Evolutionary conservation across 2,113 vertebrate genomes (phyloP), one percentile per base, ranked within the genome.

Genomic region (Menura novaehollandiae): DNA sequence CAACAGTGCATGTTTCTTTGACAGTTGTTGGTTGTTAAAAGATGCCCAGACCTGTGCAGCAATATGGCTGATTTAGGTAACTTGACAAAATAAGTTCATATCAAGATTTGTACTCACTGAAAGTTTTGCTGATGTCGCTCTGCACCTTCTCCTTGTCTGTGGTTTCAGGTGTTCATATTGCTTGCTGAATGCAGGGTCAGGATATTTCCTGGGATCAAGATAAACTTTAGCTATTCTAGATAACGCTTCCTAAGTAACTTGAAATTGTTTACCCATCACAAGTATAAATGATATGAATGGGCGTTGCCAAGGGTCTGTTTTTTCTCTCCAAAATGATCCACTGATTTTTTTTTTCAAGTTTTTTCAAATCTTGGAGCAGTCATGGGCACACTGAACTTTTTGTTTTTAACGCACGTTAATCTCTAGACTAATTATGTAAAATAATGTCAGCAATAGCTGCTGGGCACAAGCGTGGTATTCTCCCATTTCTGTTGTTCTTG

Each of bases 351-450:
- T 17, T 21, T 8, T 5, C 2, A 20, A 5, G 2, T 32, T 60
- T 41, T 69, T 47, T 41, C 30, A 20, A 16, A 7, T 32, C 20
- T 66, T 78, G 15, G 2, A 41, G 9, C 64, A 37, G 6, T 55
- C 16, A 5, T 0, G 0, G 8, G 33, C 14, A 32, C 1, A 0
- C 20, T 53, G 30, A 6, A 24, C 7, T 24, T 13, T 11, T 47
- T 66, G 35, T 69, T 47, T 46, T 8, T 43, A 12, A 27, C 27
- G 8, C 1, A 0, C 6, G 75, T 89, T 2, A 33, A 10, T 47
- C 13, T 51, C 5, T 32, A 22, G 46, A 44, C 14, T 19, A 28
- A 63, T 37, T 52, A 28, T 8, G 64, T 15, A 14, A 24, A 77
- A 71, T 13, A 26, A 15, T 27, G n/a, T 41, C 10, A 53, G 63